phyloP scores from a whole-genome alignment of 1,140 invertebrate genomes.

The Drosophila carrolli region DNA sequence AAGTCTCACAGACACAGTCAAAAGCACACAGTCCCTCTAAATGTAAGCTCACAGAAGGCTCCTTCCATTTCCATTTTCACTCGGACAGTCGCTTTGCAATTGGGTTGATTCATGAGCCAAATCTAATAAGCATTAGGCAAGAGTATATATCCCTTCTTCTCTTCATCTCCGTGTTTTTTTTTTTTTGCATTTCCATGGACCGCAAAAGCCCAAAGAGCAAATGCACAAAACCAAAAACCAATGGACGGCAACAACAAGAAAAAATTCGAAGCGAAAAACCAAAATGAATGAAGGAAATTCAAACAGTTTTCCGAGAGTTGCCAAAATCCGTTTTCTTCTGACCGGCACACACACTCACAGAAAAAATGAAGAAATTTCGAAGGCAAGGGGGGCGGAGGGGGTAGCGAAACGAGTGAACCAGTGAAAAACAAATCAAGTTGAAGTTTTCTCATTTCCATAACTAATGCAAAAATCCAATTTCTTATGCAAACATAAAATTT shows the following conservation, averaged over 20 bases:
- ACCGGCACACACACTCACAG: constrained; percentile 41
- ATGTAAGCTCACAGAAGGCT: constrained; percentile 17
- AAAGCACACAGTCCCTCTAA: background rate
- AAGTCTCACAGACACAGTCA: constrained; percentile 1
- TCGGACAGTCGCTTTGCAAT: constrained; percentile 49
- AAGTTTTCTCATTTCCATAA: constrained; percentile 84
- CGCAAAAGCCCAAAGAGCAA: constrained; percentile 55
- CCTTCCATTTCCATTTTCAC: constrained; percentile 24
- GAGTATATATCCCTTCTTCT: constrained; percentile 16
- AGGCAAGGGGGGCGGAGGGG: background rate
- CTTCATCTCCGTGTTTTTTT: constrained; percentile 16
- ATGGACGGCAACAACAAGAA: constrained; percentile 39
- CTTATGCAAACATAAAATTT: constrained; percentile 84
- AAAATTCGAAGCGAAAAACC: constrained; percentile 24
- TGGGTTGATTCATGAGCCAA: constrained; percentile 73
- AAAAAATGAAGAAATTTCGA: constrained; percentile 23
- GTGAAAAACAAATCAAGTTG: constrained; percentile 83
- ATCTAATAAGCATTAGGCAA: constrained; percentile 79
- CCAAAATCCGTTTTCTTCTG: constrained; percentile 65
- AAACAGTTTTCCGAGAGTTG: constrained; percentile 69
- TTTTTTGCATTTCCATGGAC: constrained; percentile 44
- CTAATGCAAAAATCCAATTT: constrained; percentile 85
- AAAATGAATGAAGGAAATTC: constrained; percentile 51
- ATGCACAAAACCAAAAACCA: constrained; percentile 58
- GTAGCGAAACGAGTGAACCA: constrained; percentile 40